A percentile compares a stretch with the other conserved stretches of the same genome.
Conservation (phyloP, 2,888 invertebrate species). For the Tetropium fuscum region DNA sequence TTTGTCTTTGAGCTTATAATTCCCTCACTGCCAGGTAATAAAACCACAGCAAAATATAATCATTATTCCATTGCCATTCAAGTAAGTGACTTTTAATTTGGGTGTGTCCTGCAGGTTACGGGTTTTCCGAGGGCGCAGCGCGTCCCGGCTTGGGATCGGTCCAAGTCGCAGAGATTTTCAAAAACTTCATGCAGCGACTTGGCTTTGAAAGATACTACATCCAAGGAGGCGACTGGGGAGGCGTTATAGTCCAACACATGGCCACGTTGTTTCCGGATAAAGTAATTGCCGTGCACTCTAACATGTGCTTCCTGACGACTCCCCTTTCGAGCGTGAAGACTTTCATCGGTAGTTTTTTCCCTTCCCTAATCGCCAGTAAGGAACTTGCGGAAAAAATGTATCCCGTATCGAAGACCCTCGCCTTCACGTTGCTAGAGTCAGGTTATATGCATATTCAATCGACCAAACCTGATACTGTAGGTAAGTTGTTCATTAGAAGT, state of each 20-base stretch:
- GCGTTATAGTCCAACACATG: slow-evolving; percentile 72
- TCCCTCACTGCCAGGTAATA: slow-evolving; percentile 67
- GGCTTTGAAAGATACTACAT: slow-evolving; percentile 75
- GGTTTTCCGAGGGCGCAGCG: slow-evolving; percentile 69
- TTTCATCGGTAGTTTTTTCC: slow-evolving; percentile 69
- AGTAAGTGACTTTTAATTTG: not conserved
- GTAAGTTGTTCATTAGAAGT: no score
- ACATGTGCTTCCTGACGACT: slow-evolving; percentile 68
- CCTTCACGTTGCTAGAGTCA: slow-evolving; percentile 66
- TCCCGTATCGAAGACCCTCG: slow-evolving; percentile 65
- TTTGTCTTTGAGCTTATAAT: slow-evolving; percentile 77
- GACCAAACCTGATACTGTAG: slow-evolving; percentile 91
- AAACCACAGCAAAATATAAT: no score
- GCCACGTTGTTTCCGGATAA: slow-evolving; percentile 74
- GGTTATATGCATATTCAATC: slow-evolving; percentile 85
- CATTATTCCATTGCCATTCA: no score
- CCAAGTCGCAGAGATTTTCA: slow-evolving; percentile 72
- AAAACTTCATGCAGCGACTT: slow-evolving; percentile 78
- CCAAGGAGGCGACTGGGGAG: slow-evolving; percentile 89
- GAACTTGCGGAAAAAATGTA: slow-evolving; percentile 68
- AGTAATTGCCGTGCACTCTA: slow-evolving; percentile 71
- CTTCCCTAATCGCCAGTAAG: slow-evolving; percentile 71
- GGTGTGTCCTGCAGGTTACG: slow-evolving; percentile 60
- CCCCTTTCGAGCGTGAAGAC: slow-evolving; percentile 58
- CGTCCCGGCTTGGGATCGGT: slow-evolving; percentile 73